Evolutionary conservation across 2,888 invertebrate species (phyloP), one percentile per base, ranked within the genome.

Genomic region (Phrixothrix hirtus): DNA sequence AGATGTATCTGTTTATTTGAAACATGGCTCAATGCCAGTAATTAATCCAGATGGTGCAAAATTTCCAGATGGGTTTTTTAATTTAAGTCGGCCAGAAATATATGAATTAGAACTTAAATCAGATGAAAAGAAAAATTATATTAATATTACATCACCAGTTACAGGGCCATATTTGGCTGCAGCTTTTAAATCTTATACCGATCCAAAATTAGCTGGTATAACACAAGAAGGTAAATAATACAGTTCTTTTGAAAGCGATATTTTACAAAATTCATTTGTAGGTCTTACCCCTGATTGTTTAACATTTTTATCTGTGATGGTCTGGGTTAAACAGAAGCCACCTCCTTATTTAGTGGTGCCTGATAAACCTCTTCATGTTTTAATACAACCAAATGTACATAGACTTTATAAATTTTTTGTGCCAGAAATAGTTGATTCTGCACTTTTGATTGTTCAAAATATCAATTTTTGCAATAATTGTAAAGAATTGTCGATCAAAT

Each of bases 111-210:
- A 84, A 54, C 76, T 89, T 59, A 65, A 77, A 48, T 87, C 88
- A 0, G 80, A 87, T 65, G 83, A 83, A 14, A 77, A 75, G 41
- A 81, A 83, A 62, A 77, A 78, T 35, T 80, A 81, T 21, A 81
- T 86, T 46, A 79, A 78, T 41, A 79, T 89, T 55, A 75, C 77
- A 15, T 84, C 86, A 51, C 89, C 89, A 0, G 78, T 79, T 44
- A 83, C 88, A 0, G 91, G 92, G 1, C 85, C 85, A 66, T 92
- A 91, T 88, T 92, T 86, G 76, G 88, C 86, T 0, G 81, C 88
- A 43, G 86, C 87, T 4, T 92, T 90, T 72, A 80, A 89, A 54
- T 83, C 86, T 45, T 90, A 89, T 84, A 81, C 83, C 36, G 86
- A 89, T 78, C 89, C 89, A 1, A 82, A 84, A 57, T 76, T 78